phyloP scores from a whole-genome alignment of 1,140 invertebrate genomes.

The Drosophila lini region DNA sequence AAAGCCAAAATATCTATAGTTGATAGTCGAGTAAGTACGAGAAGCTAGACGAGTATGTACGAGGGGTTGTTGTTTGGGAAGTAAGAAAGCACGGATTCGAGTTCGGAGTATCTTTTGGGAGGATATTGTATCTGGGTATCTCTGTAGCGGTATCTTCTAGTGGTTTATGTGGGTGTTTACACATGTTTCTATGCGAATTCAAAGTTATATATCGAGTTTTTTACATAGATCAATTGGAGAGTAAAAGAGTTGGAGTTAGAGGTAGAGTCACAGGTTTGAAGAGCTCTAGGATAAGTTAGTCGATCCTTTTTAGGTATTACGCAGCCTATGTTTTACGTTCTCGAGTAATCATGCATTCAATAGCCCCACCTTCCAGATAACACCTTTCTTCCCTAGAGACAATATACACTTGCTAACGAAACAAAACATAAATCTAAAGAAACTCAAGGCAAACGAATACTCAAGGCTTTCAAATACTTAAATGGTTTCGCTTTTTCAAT shows the following conservation, averaged over 20 bases:
- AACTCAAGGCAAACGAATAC: slow-evolving; percentile 36
- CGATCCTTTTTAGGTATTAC: slow-evolving; percentile 1
- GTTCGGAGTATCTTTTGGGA: slow-evolving; percentile 19
- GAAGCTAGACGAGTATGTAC: slow-evolving; percentile 61
- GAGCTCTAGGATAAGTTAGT: neutral
- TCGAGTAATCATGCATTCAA: slow-evolving; percentile 22
- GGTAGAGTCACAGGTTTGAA: slow-evolving; percentile 1
- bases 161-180: slow-evolving; percentile 33
- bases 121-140: slow-evolving; percentile 4
- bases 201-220: slow-evolving; percentile 33
- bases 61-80: slow-evolving; percentile 19
- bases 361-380: neutral
- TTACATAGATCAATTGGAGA: slow-evolving; percentile 9
- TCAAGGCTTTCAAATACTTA: slow-evolving; percentile 19
- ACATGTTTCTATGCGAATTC: slow-evolving; percentile 52
- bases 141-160: slow-evolving; percentile 24
- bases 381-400: slow-evolving; percentile 17
- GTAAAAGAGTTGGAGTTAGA: neutral
- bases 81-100: slow-evolving; percentile 61
- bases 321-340: neutral
- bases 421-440: slow-evolving; percentile 24
- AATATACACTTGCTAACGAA: slow-evolving; percentile 13
- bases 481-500: slow-evolving; percentile 15
- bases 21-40: slow-evolving; percentile 61
- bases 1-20: slow-evolving; percentile 59